Evolutionary conservation across 2,113 vertebrate genomes (phyloP), one percentile per base, ranked within the genome.

Genomic region (Coturnix japonica): DNA sequence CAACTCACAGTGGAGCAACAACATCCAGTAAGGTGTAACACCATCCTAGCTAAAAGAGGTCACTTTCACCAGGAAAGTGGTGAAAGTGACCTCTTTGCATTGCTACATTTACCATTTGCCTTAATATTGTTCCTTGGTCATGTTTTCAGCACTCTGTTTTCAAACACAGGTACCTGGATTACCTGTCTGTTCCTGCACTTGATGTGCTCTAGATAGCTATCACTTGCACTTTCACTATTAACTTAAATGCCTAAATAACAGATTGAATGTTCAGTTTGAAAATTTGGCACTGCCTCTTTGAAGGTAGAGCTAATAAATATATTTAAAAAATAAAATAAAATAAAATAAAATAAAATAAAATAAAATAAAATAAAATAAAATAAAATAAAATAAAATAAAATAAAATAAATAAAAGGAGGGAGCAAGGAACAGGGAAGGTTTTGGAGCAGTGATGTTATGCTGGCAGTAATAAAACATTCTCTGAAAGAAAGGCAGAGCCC

Each of bases 1-100:
- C 4, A 5, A 22, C 59, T 81, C 0, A 0, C 37, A 15, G 53
- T 4, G 10, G 70, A 61, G 31, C 8, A 20, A 2, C 51, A 64
- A 69, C 28, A 31, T 87, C 81, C 60, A 46, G 39, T 53, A 44
- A 37, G 74, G 61, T 41, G 21, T 51, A 66, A 19, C 5, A 1
- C 22, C 49, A 82, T 26, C 64, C 15, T 63, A 84, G 12, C 39
- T 72, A 21, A 47, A 61, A 39, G 26, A 60, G 21, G 59, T 74
- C 67, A 30, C 25, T 15, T 22, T 86, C 63, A 57, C 25, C 8
- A 79, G n/a, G n/a, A n/a, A n/a, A n/a, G n/a, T n/a, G n/a, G n/a
- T n/a, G n/a, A n/a, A n/a, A n/a, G n/a, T n/a, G n/a, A n/a, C n/a
- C n/a, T n/a, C n/a, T 77, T 77, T 64, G 80, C 56, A 65, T 75